These are phyloP conservation scores for Actinopyga echinites DNA, from an alignment of 53 echinoderm and acorn worm genomes.

Conservation along the genomic window DNA sequence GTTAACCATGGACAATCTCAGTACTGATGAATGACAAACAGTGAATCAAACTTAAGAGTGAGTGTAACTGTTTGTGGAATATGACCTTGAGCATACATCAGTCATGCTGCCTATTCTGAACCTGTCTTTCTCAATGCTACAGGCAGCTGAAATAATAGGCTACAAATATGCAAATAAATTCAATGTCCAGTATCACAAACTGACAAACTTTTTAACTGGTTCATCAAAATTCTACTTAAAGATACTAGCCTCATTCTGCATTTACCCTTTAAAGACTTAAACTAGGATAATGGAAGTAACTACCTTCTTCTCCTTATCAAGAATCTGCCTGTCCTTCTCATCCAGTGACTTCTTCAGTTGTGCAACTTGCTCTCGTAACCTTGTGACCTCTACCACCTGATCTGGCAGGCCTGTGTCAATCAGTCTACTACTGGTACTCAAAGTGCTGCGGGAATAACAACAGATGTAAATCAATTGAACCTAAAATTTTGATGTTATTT, in stretches of 20 bases:
- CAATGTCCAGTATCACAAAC: too few relatives aligned
- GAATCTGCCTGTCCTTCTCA: slow-evolving; percentile 86
- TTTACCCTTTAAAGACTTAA: neutral
- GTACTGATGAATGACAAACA: too few relatives aligned
- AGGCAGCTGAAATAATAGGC: too few relatives aligned
- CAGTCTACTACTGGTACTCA: slow-evolving; percentile 26
- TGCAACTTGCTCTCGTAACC: slow-evolving; percentile 92
- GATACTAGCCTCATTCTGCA: neutral
- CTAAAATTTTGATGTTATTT: neutral
- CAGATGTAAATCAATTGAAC: neutral
- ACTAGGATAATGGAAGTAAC: neutral
- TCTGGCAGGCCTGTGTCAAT: slow-evolving; percentile 90
- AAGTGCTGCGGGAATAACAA: slow-evolving; percentile 7
- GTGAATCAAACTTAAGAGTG: too few relatives aligned
- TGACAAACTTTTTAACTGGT: neutral
- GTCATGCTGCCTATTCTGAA: too few relatives aligned
- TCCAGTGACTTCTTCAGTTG: slow-evolving; percentile 79
- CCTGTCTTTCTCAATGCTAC: too few relatives aligned
- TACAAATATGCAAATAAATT: too few relatives aligned
- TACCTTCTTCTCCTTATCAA: slow-evolving; percentile 95
- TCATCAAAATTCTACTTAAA: neutral
- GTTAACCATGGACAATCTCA: too few relatives aligned
- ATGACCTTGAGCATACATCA: too few relatives aligned
- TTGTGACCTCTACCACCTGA: slow-evolving; percentile 98
- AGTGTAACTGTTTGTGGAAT: too few relatives aligned